phyloP scores from a whole-genome alignment of 2,113 vertebrate species.

The Nanorana parkeri region DNA sequence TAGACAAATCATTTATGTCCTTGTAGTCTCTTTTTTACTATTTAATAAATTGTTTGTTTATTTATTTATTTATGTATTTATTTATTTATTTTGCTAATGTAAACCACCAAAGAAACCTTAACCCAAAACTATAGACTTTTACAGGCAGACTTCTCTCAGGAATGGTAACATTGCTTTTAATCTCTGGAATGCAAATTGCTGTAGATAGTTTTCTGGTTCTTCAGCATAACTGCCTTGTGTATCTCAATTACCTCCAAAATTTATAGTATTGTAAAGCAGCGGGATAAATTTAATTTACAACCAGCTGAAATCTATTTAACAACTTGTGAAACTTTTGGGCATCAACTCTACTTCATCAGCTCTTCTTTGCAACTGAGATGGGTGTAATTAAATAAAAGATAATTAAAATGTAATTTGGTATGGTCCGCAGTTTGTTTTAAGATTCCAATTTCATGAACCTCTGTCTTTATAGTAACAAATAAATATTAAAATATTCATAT shows the following conservation, averaged over 20 bases:
- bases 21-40: too few relatives aligned
- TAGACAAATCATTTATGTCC: too few relatives aligned
- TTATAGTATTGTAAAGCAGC: background rate
- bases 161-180: background rate
- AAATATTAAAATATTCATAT: background rate
- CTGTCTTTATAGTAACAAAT: background rate
- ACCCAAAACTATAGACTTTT: too few relatives aligned
- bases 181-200: background rate
- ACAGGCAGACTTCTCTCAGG: too few relatives aligned
- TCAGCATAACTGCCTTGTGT: background rate
- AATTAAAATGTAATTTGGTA: constrained; percentile 2
- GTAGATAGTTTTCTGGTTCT: background rate
- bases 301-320: background rate
- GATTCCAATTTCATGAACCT: background rate
- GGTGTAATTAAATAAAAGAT: background rate
- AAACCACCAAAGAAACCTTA: too few relatives aligned
- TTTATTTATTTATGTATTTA: too few relatives aligned
- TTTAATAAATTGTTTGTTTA: too few relatives aligned
- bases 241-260: background rate
- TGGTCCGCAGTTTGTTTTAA: background rate
- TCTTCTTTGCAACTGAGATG: background rate
- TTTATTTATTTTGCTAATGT: too few relatives aligned
- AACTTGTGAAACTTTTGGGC: background rate
- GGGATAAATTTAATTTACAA: background rate
- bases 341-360: background rate